Evolutionary conservation across 1,140 invertebrate genomes (phyloP), one percentile per base, ranked within the genome.

Genomic region (Ptiloglossa arizonensis): DNA sequence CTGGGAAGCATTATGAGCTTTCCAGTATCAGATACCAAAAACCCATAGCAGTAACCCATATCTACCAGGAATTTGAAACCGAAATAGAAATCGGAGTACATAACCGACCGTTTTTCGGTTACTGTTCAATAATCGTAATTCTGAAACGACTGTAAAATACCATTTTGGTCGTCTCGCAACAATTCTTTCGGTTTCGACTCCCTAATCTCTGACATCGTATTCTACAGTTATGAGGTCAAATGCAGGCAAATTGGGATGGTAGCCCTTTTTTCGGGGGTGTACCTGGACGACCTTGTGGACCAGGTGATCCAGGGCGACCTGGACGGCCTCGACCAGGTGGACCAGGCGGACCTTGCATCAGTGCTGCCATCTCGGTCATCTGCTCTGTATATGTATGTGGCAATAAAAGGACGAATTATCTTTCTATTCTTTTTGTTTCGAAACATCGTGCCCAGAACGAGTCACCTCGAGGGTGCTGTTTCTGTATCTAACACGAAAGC

Each of bases 211-310:
- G 59, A 17, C 17, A 48, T 70, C 13, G 19, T 22, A 5, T 54
- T 70, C 35, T 62, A 71, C 13, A 19, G 35, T 63, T 60, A 19
- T 44, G 17, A 24, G 19, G 27, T 41, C 8, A 13, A 70, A 54
- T 54, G 74, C 57, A 48, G 35, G 56, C 6, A 69, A 69, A 68
- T 41, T 19, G 22, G 0, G 17, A 59, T 79, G 81, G 22, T 57
- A 80, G 70, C 32, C 68, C 59, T 71, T 76, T 77, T 48, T 41
- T 57, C 4, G 27, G 13, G 64, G 70, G 60, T 87, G 50, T 93
- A 95, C 95, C 95, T 94, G 93, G 93, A 38, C 93, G 91, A 90
- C 95, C 95, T 90, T 94, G 95, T 50, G 88, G 87, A 80, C 95
- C 95, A 67, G 94, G 94, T 66, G 92, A 88, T 50, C 95, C 95